Evolutionary conservation across 2,888 invertebrate genomes (phyloP).

Genomic region (Melanargia galathea): DNA sequence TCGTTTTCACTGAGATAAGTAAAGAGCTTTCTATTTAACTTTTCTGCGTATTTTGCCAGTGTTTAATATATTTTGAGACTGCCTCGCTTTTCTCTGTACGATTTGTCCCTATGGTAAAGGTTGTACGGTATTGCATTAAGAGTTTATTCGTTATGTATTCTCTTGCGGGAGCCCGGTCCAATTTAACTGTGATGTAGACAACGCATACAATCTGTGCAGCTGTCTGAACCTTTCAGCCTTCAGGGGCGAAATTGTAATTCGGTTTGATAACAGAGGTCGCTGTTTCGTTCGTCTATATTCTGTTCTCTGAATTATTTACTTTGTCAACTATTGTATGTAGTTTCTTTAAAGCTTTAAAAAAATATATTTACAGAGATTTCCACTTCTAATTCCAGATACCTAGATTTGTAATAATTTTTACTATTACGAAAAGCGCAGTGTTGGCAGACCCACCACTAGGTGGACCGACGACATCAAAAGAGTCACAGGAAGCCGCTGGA

Average conservation of each 20-base stretch:
- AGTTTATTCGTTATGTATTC: conserved; percentile 28
- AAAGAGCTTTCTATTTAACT: not conserved
- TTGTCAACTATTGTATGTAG: not conserved
- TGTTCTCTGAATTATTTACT: conserved; percentile 17
- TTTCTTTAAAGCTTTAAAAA: not conserved
- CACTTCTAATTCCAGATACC: too few species aligned
- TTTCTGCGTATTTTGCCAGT: not conserved
- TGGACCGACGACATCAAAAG: too few species aligned
- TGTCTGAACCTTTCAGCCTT: conserved; percentile 43
- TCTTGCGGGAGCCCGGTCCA: conserved; percentile 28
- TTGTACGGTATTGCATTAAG: conserved; percentile 6
- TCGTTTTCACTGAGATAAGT: not conserved
- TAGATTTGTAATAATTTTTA: too few species aligned
- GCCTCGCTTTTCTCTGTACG: not conserved
- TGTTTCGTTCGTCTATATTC: conserved; percentile 26
- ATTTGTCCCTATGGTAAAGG: conserved; percentile 9
- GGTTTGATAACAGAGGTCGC: conserved; percentile 45
- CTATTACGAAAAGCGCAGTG: too few species aligned
- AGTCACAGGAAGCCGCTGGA: too few species aligned
- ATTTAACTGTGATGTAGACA: conserved; percentile 30
- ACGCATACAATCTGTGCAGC: conserved; percentile 30
- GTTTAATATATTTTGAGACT: not conserved
- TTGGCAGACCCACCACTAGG: too few species aligned
- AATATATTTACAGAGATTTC: too few species aligned
- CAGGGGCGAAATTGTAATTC: conserved; percentile 43